These are phyloP conservation scores for Tubulanus polymorphus DNA, from an alignment of 2,888 invertebrate species.

Conservation along the genomic window DNA sequence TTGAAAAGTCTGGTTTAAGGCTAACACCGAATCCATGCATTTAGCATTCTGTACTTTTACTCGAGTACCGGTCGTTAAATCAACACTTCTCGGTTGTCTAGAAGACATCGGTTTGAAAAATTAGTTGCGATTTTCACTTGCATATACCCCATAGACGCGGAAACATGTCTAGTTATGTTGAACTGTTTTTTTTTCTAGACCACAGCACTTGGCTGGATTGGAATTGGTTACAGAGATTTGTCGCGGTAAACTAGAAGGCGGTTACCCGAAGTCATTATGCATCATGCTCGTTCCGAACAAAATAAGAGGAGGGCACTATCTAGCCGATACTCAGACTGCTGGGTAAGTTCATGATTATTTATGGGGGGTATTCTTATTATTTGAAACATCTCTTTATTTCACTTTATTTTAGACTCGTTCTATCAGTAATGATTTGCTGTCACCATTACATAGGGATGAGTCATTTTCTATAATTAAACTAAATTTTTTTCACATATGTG, in stretches of 20 bases:
- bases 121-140: neutral
- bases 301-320: constrained; percentile 62
- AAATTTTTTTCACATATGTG: too few species aligned
- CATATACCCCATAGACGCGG: neutral
- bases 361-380: too few species aligned
- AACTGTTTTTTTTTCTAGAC: constrained; percentile 31
- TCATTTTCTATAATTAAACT: too few species aligned
- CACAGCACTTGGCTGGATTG: constrained; percentile 62
- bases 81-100: neutral
- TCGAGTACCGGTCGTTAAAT: neutral
- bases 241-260: constrained; percentile 69
- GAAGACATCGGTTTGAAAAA: neutral
- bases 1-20: too few species aligned
- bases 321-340: constrained; percentile 75
- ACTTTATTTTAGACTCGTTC: too few species aligned
- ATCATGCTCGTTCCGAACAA: constrained; percentile 68
- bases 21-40: too few species aligned
- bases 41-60: too few species aligned
- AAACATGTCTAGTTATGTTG: neutral
- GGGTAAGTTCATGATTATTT: constrained; percentile 68
- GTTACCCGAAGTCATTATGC: constrained; percentile 68
- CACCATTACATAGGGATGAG: too few species aligned
- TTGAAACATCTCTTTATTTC: too few species aligned
- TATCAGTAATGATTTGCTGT: too few species aligned
- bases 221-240: constrained; percentile 72